Conservation (phyloP, 2,797 vertebrate genomes). For the Dipus sagitta region DNA sequence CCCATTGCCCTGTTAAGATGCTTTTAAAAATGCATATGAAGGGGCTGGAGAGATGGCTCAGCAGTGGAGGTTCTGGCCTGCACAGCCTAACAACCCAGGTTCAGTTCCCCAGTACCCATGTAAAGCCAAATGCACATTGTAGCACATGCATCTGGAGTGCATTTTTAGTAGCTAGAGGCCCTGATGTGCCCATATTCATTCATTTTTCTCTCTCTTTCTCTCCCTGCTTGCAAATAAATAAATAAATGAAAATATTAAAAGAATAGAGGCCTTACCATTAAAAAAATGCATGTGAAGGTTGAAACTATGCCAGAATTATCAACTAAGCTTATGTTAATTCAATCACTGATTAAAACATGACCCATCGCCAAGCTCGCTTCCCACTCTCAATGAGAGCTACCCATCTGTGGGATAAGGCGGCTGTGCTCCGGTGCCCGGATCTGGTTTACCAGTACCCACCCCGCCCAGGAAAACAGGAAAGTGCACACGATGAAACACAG, state of each 20-base stretch:
- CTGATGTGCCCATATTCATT: too few relatives aligned
- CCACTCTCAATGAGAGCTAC: background rate
- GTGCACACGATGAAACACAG: background rate
- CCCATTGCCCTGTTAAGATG: conserved; percentile 44
- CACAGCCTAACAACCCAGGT: too few relatives aligned
- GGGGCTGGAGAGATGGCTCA: too few relatives aligned
- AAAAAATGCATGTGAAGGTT: background rate
- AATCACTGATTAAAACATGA: background rate
- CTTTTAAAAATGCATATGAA: conserved; percentile 18
- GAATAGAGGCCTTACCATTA: too few relatives aligned
- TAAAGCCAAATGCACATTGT: too few relatives aligned
- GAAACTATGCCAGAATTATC: background rate
- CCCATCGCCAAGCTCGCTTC: background rate
- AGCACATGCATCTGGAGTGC: too few relatives aligned
- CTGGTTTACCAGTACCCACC: background rate
- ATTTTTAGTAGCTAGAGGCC: too few relatives aligned
- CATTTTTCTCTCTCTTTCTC: too few relatives aligned
- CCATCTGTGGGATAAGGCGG: background rate
- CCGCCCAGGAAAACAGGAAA: background rate
- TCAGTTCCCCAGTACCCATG: too few relatives aligned
- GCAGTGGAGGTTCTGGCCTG: too few relatives aligned
- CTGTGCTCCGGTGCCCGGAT: background rate
- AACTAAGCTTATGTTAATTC: background rate
- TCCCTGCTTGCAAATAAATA: too few relatives aligned
- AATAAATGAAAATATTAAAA: too few relatives aligned